Evolutionary conservation across 2,888 invertebrate species (phyloP), one percentile per base, ranked within the genome.

Genomic region (Mellilla xanthometata): DNA sequence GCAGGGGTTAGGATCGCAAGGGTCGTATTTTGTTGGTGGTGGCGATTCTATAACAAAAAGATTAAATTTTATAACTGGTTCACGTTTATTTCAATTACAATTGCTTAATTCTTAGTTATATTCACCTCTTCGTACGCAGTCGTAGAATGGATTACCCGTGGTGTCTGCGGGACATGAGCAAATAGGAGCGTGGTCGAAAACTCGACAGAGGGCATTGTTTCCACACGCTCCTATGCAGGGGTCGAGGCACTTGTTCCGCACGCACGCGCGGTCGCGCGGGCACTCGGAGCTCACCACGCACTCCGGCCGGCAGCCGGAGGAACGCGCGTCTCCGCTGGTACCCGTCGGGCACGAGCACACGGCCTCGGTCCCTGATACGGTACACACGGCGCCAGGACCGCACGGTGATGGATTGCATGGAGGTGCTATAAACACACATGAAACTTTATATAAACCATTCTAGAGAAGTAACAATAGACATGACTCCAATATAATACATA

Each of bases 161-260:
- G 92, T 92, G 8, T 91, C 90, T 29, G 89, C 81, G 38, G 95
- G 94, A 66, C 97, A 97, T 34, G 93, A 94, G 68, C 97, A 97
- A 38, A 96, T 94, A 0, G 68, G 90, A 65, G 69, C 95, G 53
- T 90, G 90, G 51, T 90, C 88, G 51, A 88, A 82, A 2, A 90
- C 90, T 40, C 89, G 93, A 65, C 97, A 97, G 49, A 92, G 75
- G 1, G 97, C 95, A 12, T 92, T 93, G 62, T 92, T 92, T 47
- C 96, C 96, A 58, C 96, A 96, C n/a, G 93, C 92, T 22, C 95
- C 95, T 1, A 93, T 91, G 63, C 96, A 97, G 6, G 96, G 96
- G 68, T 96, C 94, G 2, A 93, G 83, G 66, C 96, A 97, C 74
- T 94, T 87, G 94, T 96, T 82, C 61, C 94, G 94, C 2, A 94